Percentiles rank a stretch among this genome's conserved stretches.
Conservation (phyloP, 2,113 vertebrate genomes). For the Eira barbara region DNA sequence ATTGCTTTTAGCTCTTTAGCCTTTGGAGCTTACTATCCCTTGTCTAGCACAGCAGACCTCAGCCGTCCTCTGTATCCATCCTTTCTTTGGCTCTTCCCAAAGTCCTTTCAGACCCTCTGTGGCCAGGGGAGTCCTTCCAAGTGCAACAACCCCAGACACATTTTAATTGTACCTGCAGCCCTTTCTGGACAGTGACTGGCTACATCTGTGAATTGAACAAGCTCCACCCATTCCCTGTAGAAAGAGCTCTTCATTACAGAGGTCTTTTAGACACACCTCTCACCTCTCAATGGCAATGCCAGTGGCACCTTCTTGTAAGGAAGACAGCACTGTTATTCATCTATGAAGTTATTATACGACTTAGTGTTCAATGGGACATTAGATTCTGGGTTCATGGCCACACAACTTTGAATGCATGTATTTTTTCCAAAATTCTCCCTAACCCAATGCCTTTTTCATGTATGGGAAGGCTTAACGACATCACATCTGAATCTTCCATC, state of each 20-base stretch:
- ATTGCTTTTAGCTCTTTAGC: neutral
- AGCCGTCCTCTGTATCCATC: neutral
- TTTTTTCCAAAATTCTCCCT: neutral
- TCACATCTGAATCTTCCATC: neutral
- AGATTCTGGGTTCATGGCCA: neutral
- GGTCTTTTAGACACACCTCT: neutral
- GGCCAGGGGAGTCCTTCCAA: neutral
- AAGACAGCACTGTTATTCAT: neutral
- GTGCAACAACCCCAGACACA: neutral
- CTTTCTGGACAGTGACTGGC: neutral
- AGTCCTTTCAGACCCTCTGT: neutral
- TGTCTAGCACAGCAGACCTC: neutral
- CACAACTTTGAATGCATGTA: neutral
- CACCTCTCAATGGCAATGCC: neutral
- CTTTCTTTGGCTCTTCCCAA: neutral
- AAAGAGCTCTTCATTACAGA: neutral
- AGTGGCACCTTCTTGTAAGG: neutral
- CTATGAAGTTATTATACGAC: neutral
- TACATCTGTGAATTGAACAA: neutral
- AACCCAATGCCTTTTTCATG: neutral
- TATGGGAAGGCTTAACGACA: conserved; percentile 14
- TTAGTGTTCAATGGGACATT: neutral
- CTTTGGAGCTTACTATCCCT: neutral
- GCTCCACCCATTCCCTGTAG: neutral
- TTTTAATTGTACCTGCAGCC: neutral